A percentile compares a stretch with the other conserved stretches of the same genome.
These are phyloP conservation scores for Daubentonia madagascariensis DNA, from an alignment of 2,113 vertebrate genomes.

Conservation along the genomic window DNA sequence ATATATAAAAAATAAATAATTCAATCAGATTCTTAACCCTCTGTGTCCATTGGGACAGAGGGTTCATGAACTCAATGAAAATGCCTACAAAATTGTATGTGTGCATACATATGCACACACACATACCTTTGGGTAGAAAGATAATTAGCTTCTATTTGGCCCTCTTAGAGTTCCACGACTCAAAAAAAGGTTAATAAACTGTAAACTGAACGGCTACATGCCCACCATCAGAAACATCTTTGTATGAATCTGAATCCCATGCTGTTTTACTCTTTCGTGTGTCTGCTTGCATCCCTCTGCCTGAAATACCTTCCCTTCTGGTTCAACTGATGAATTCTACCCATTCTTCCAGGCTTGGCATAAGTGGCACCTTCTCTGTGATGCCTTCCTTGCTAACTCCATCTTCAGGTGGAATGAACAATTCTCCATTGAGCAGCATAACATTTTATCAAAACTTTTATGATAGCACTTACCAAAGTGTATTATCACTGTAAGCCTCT, in stretches of 20 bases:
- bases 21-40: neutral
- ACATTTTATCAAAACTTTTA: neutral
- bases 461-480: neutral
- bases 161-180: neutral
- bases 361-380: neutral
- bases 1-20: neutral
- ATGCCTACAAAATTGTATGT: neutral
- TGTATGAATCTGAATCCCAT: neutral
- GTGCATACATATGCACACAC: neutral
- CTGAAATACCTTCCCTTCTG: neutral
- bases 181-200: neutral
- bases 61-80: slow-evolving; percentile 29
- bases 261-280: neutral
- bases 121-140: neutral
- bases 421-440: neutral
- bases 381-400: neutral
- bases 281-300: neutral
- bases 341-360: neutral
- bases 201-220: neutral
- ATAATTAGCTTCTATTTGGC: slow-evolving; percentile 8
- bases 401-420: neutral
- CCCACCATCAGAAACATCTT: slow-evolving; percentile 4
- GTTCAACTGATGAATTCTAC: neutral
- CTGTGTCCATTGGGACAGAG: neutral
- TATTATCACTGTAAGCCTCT: neutral